Conservation (phyloP, 2,113 vertebrate genomes). For the Hydrolagus affinis region DNA sequence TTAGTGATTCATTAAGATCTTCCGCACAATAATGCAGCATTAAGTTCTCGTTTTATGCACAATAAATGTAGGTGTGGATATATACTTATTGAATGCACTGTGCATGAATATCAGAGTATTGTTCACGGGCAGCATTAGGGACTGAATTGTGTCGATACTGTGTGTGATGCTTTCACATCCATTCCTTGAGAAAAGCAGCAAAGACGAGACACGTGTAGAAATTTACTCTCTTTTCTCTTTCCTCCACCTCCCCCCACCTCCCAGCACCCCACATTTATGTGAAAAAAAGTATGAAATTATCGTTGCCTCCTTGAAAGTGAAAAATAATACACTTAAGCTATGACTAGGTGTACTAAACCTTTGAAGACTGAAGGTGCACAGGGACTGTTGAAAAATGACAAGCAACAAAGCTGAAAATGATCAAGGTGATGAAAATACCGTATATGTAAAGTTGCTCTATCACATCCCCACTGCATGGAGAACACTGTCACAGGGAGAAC, state of each 20-base stretch:
- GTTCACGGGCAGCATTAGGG: slow-evolving; percentile 19
- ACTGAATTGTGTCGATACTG: slow-evolving; percentile 14
- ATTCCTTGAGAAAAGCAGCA: slow-evolving; percentile 6
- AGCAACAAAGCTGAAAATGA: slow-evolving; percentile 28
- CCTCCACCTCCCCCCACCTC: no score
- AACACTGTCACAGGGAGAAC: slow-evolving; percentile 27
- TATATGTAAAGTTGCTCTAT: slow-evolving; percentile 23
- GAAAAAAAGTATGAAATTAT: slow-evolving; percentile 21
- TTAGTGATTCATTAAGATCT: slow-evolving; percentile 17
- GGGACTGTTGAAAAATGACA: slow-evolving; percentile 31
- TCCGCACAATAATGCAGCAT: slow-evolving; percentile 10
- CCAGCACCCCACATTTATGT: background rate
- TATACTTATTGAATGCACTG: background rate
- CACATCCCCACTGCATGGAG: slow-evolving; percentile 9
- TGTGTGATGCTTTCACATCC: slow-evolving; percentile 1
- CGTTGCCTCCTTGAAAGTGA: slow-evolving; percentile 12
- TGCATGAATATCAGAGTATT: slow-evolving; percentile 8
- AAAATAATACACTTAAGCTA: slow-evolving; percentile 14
- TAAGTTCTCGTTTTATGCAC: slow-evolving; percentile 18
- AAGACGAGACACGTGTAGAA: background rate
- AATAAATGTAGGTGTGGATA: slow-evolving; percentile 17
- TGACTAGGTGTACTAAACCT: slow-evolving; percentile 26
- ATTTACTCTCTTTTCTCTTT: slow-evolving; percentile 8
- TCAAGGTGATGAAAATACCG: slow-evolving; percentile 30
- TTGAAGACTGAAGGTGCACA: slow-evolving; percentile 21